phyloP scores from a whole-genome alignment of 2,888 invertebrate species.

The Drosophila monieri region DNA sequence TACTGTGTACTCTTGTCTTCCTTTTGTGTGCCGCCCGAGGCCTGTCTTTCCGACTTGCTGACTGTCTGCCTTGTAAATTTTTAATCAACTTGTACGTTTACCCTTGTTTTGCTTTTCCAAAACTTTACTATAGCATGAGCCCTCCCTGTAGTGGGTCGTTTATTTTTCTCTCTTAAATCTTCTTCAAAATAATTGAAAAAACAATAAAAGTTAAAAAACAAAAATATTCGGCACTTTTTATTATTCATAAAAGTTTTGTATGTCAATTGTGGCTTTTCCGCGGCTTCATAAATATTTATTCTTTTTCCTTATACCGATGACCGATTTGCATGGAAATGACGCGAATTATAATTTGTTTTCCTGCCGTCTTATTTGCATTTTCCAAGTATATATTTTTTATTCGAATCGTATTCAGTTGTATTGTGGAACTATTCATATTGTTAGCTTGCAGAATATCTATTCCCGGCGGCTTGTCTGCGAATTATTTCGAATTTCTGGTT shows the following conservation, averaged over 20 bases:
- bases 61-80: conserved; percentile 60
- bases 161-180: conserved; percentile 39
- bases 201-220: neutral
- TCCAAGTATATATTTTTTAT: conserved; percentile 5
- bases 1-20: conserved; percentile 1
- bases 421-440: conserved; percentile 1
- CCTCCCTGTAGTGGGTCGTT: neutral
- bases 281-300: conserved; percentile 52
- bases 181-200: conserved; percentile 40
- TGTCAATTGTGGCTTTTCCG: conserved; percentile 35
- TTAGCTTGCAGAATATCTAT: neutral
- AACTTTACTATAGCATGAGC: conserved; percentile 30
- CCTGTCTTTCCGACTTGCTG: conserved; percentile 8
- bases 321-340: conserved; percentile 30
- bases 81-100: conserved; percentile 69
- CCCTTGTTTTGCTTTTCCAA: conserved; percentile 41
- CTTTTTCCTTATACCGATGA: conserved; percentile 22
- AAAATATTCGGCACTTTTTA: conserved; percentile 24
- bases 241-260: conserved; percentile 47
- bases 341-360: conserved; percentile 9
- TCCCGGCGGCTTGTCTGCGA: conserved; percentile 2
- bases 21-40: neutral
- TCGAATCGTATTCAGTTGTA: neutral
- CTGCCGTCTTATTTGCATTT: conserved; percentile 9
- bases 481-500: conserved; percentile 10